Base-by-base conservation (phyloP, 2,113 vertebrate species). In the Carassius carassius region DNA sequence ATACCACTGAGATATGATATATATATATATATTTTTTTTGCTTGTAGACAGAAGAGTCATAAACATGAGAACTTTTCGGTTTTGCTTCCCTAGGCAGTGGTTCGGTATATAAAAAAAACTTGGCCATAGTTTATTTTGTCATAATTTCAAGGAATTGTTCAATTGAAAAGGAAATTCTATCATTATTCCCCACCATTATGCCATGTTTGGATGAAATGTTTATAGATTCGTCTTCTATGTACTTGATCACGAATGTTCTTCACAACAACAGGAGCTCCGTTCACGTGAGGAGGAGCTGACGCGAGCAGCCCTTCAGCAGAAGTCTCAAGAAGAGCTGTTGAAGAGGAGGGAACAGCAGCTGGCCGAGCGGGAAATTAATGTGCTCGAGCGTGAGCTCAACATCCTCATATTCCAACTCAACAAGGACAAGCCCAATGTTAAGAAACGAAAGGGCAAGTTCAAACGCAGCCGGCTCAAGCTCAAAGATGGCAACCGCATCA, bases 321-420 rank as follows among this genome's bases (percentile, higher is more conserved):
- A 98, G 91, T 98, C 96, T 12, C 98, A 98, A 85, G 97, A 99
- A 89, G 96, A 97, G 79, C 91, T 97, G 85, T 92, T 99, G 72
- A 96, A 97, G 87, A 93, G 97, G 4, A 95, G 97, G 9, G 98
- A 99, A 88, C 97, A 98, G 91, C 97, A 98, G 91, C 91, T 99
- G 70, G 97, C 96, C 0, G 97, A 97, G 82, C 93, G 98, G 0
- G 97, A 99, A 94, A 99, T 98, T 5, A 96, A 98, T 3, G 98
- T 99, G 14, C 91, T 99, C 86, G 97, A 98, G 90, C 94, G 98
- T 0, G 98, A 99, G 89, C 96, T 99, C 63, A 96, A 98, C 91
- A 97, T 99, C 91, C 94, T 99, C 90, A 97, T 99, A 83, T 96
- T 98, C 91, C 98, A 99, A 92, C 94, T 98, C 81, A 98, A 96